A percentile compares a stretch with the other conserved stretches of the same genome.
Conservation (phyloP, 2,113 vertebrate species). For the Bos javanicus region DNA sequence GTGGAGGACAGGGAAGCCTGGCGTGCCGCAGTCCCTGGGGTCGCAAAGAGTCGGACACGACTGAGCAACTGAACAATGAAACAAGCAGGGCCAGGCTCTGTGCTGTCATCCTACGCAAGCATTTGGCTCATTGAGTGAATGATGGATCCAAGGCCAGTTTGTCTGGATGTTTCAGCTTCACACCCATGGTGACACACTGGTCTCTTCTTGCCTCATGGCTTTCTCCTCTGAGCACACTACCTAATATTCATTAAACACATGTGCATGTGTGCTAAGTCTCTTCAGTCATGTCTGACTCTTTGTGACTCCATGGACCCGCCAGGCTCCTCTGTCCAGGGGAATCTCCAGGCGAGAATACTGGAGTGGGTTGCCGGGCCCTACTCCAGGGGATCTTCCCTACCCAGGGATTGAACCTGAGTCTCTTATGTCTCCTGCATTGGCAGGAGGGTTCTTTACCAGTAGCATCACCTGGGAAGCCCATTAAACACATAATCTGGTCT, state of each 20-base stretch:
- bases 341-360: not conserved
- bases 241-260: not conserved
- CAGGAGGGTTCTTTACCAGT: not conserved
- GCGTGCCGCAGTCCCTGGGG: not conserved
- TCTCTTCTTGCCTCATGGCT: not conserved
- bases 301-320: not conserved
- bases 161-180: constrained; percentile 20
- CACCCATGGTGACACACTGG: not conserved
- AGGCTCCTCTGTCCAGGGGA: not conserved
- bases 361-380: not conserved
- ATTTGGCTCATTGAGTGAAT: not conserved
- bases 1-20: not conserved
- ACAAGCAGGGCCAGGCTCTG: not conserved
- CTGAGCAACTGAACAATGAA: not conserved
- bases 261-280: not conserved
- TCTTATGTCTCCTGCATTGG: not conserved
- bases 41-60: not conserved
- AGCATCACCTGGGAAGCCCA: not conserved
- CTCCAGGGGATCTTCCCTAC: not conserved
- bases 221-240: not conserved
- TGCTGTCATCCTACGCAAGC: not conserved
- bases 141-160: not conserved
- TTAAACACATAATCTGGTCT: not conserved
- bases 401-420: not conserved
- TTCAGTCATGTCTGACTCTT: not conserved